Conservation (phyloP, 2,888 invertebrate species). For the Stenotaenia linearis region DNA sequence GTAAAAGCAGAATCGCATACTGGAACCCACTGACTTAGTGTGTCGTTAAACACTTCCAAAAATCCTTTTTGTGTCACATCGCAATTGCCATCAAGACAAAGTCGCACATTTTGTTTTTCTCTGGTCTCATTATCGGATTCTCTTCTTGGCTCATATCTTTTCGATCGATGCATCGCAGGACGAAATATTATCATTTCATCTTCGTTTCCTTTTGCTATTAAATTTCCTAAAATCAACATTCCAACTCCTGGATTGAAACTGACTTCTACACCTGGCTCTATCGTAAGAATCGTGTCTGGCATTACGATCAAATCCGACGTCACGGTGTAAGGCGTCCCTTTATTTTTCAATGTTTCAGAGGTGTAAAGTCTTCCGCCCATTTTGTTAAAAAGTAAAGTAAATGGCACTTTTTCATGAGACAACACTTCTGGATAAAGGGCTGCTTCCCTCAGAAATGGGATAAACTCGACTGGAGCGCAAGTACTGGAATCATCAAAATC, state of each 20-base stretch:
- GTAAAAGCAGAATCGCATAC: slow-evolving; percentile 94
- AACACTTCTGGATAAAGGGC: slow-evolving; percentile 55
- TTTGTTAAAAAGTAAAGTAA: slow-evolving; percentile 54
- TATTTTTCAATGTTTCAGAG: slow-evolving; percentile 58
- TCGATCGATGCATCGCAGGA: slow-evolving; percentile 36
- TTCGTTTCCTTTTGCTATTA: slow-evolving; percentile 71
- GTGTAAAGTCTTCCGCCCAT: slow-evolving; percentile 70
- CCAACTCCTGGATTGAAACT: slow-evolving; percentile 95
- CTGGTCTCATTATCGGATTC: neutral
- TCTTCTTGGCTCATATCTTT: neutral
- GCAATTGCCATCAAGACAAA: neutral
- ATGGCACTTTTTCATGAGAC: slow-evolving; percentile 40
- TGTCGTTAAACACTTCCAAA: slow-evolving; percentile 88
- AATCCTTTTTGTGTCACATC: slow-evolving; percentile 67
- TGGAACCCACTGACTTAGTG: slow-evolving; percentile 93
- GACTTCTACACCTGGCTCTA: slow-evolving; percentile 80
- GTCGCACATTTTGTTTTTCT: slow-evolving; percentile 62
- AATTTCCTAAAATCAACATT: slow-evolving; percentile 83
- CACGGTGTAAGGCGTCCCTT: slow-evolving; percentile 68
- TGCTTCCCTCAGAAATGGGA: slow-evolving; percentile 71
- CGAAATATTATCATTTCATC: slow-evolving; percentile 42
- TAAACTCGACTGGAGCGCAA: slow-evolving; percentile 84
- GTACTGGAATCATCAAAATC: slow-evolving; percentile 99
- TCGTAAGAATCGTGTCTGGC: slow-evolving; percentile 81
- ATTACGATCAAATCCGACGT: slow-evolving; percentile 91